A percentile compares a stretch with the other conserved stretches of the same genome.
Conservation (phyloP, 1,140 invertebrate species). For the Drosophila serrata region DNA sequence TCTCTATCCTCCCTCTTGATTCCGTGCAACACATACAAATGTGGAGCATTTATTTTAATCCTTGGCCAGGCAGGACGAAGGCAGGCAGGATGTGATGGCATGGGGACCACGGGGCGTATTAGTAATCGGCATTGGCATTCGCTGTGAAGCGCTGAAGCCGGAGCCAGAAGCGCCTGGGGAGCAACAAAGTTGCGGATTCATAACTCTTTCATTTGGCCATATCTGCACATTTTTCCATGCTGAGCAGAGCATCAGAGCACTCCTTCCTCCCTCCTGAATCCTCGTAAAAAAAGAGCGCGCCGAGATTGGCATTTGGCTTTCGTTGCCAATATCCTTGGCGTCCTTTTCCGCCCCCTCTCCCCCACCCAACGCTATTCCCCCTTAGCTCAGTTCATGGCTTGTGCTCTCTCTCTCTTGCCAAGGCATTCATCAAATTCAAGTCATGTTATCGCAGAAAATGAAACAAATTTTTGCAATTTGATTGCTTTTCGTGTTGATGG, state of each 20-base stretch:
- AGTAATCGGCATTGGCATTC: constrained; percentile 78
- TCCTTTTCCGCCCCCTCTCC: constrained; percentile 21
- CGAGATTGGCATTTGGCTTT: constrained; percentile 81
- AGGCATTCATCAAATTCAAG: constrained; percentile 83
- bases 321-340: constrained; percentile 77
- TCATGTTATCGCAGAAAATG: constrained; percentile 84
- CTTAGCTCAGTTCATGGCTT: constrained; percentile 27
- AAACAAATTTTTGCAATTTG: constrained; percentile 84
- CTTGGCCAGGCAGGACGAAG: constrained; percentile 32
- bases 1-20: background rate
- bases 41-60: constrained; percentile 80
- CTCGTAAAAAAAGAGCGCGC: constrained; percentile 77
- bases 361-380: background rate
- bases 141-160: constrained; percentile 24
- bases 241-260: background rate
- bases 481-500: constrained; percentile 82
- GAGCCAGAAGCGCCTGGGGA: constrained; percentile 56
- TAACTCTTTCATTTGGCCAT: constrained; percentile 83
- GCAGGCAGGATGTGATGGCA: constrained; percentile 14
- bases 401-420: constrained; percentile 56
- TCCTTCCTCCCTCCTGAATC: background rate
- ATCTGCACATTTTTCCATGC: constrained; percentile 73
- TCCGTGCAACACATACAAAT: constrained; percentile 78
- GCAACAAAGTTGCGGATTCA: constrained; percentile 82
- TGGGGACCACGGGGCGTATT: constrained; percentile 64